Base-by-base conservation (phyloP, 2,113 vertebrate genomes). In the Apus apus region DNA sequence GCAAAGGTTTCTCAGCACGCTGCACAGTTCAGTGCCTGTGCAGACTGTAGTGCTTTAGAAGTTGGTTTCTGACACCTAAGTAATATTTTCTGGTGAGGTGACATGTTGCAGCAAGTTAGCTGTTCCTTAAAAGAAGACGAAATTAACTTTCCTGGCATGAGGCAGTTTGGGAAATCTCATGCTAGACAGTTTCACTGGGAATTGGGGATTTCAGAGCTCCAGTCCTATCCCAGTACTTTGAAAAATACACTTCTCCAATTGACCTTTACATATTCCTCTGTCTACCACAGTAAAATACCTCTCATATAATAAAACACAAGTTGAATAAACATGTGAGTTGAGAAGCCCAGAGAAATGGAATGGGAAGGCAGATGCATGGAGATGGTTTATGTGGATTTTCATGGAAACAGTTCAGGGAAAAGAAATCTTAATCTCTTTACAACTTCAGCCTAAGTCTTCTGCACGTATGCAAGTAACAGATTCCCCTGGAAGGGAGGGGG, bases 111-210 rank as follows among this genome's bases (percentile, higher is more conserved):
- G 93, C 79, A 95, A 97, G 94, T 85, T 51, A 68, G 66, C 77
- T 89, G 62, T 75, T 95, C 93, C 92, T 92, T 96, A 80, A 92
- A 65, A 94, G 86, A 96, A 90, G 83, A 76, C 75, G 73, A 90
- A 96, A 91, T 89, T 74, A 90, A 77, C 51, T 92, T 94, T 75
- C 76, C 73, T 89, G 72, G 70, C 90, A 90, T 21, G 67, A 92
- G 50, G 74, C 58, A 75, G 70, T 90, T 75, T 78, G 86, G 70
- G 86, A 94, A 82, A 72, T 93, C 73, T 94, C 75, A 5, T 5
- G 46, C 21, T 67, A 77, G 48, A 60, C 46, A 57, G 68, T 60
- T 94, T 79, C 79, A 88, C n/a, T 34, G 40, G 79, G 77, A 61
- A 90, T 7, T 64, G 43, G 67, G 86, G 67, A 94, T 67, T 89